Evolutionary conservation across 2,113 vertebrate species (phyloP).

Genomic region (Mola mola): DNA sequence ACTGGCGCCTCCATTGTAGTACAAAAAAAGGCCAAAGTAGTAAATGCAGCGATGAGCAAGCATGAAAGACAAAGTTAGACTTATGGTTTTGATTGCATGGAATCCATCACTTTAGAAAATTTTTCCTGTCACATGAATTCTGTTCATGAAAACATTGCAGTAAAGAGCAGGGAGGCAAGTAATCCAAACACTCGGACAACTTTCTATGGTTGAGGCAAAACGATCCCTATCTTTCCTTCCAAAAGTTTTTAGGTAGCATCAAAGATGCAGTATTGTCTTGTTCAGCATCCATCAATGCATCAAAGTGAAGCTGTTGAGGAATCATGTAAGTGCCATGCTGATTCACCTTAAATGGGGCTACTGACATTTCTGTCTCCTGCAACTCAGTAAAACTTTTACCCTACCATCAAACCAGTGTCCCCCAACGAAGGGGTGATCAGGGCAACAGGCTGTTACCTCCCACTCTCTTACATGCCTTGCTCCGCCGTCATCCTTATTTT

Average conservation of each 20-base stretch:
- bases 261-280: constrained; percentile 21
- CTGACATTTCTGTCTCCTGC: constrained; percentile 44
- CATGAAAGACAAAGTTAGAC: constrained; percentile 12
- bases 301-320: constrained; percentile 47
- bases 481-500: constrained; percentile 46
- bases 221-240: constrained; percentile 1
- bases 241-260: constrained; percentile 35
- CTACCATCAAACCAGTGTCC: constrained; percentile 13
- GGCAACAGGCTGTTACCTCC: constrained; percentile 38
- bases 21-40: constrained; percentile 17
- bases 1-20: neutral
- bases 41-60: neutral
- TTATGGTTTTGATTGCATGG: constrained; percentile 11
- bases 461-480: constrained; percentile 28
- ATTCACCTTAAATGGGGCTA: constrained; percentile 32
- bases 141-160: constrained; percentile 25
- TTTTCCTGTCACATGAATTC: constrained; percentile 14
- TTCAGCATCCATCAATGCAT: constrained; percentile 30
- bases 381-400: constrained; percentile 30
- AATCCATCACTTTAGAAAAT: constrained; percentile 10
- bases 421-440: constrained; percentile 38
- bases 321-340: constrained; percentile 43
- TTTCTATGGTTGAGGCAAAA: constrained; percentile 36
- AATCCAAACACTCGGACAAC: constrained; percentile 38
- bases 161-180: constrained; percentile 33